Base-by-base conservation (phyloP, 2,113 vertebrate genomes). In the Anhinga anhinga region DNA sequence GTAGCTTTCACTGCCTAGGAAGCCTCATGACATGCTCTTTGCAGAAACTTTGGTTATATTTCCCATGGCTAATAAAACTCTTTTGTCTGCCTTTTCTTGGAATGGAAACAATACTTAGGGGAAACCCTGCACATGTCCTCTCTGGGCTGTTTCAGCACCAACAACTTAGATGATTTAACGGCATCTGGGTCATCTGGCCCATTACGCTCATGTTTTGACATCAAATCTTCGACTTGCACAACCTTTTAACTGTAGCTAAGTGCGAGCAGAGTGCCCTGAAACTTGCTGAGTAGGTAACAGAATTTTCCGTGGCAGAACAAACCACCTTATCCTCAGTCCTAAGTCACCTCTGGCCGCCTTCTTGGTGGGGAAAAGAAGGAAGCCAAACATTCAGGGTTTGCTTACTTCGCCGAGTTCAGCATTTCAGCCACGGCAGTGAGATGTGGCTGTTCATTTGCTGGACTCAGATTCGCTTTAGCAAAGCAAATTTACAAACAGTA, bases 1-100 rank as follows among this genome's bases (percentile, higher is more conserved):
- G 71, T 79, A 58, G 89, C 76, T 90, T 95, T 92, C 73, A 52
- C 70, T 52, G 55, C 89, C 82, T 77, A 56, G 93, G 88, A 95
- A 92, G 62, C 85, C 91, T 86, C 53, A 25, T 15, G 29, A 42
- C 34, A 40, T 55, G 52, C 59, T 49, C 56, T 89, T 89, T 86
- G 80, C 47, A 73, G 83, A 69, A 71, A 22, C 56, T 74, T 58
- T 86, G 74, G 49, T 90, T 94, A 5, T 58, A 58, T 50, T 83
- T 58, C 88, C 84, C 67, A 59, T 8, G 59, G 85, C 82, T 95
- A 94, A 89, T 61, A 91, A 94, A 95, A 88, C 26, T 45, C 58
- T 71, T 63, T 36, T 76, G 45, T 79, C 79, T 89, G 45, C 21
- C 82, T 80, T 86, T 61, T 77, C 76, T 70, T 53, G 52, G 86